Percentiles rank a stretch among this genome's conserved stretches.
Evolutionary conservation across 2,113 vertebrate genomes (phyloP).

Genomic region (Apteryx owenii): DNA sequence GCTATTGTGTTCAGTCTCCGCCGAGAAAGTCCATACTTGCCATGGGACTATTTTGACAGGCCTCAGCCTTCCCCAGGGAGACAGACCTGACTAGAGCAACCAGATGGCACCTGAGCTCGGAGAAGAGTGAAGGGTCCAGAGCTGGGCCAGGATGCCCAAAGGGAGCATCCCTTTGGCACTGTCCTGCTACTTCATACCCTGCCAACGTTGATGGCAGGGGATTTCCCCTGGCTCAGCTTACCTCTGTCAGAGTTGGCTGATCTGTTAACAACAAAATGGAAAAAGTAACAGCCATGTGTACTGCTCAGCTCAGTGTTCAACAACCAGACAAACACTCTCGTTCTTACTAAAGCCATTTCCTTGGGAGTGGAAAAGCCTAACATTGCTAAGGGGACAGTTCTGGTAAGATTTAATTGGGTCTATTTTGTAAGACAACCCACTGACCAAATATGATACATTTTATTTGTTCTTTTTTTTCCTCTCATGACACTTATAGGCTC

Average conservation of each 20-base stretch:
- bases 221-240: background rate
- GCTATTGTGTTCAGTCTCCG: background rate
- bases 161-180: fast-evolving
- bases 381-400: background rate
- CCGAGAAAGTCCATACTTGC: background rate
- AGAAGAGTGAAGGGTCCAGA: background rate
- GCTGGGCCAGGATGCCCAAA: background rate
- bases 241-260: background rate
- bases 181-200: background rate
- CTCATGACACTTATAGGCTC: background rate
- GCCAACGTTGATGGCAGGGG: fast-evolving
- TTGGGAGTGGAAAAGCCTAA: background rate
- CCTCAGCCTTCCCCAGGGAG: background rate
- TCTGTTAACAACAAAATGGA: background rate
- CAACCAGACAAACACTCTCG: background rate
- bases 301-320: background rate
- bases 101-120: background rate
- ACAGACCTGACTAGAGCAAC: too few species aligned
- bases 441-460: fast-evolving
- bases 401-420: background rate
- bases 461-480: background rate
- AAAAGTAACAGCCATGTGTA: background rate
- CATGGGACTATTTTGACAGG: background rate
- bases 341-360: background rate
- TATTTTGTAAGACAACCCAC: background rate